phyloP scores from a whole-genome alignment of 2,113 vertebrate genomes.

The Benitochromis conjunctus region DNA sequence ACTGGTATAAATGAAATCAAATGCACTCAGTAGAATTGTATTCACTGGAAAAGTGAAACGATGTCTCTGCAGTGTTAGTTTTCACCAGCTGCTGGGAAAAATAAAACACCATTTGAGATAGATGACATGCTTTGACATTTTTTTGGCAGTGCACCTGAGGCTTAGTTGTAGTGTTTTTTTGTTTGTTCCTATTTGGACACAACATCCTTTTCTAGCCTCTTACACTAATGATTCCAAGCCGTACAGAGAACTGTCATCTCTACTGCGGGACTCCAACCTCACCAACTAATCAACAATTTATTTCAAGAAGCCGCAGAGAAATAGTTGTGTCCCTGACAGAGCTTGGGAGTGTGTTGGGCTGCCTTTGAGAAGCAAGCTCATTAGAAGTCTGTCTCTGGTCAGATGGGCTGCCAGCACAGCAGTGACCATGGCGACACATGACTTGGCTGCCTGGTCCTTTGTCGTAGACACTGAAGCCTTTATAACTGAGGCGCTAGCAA shows the following conservation, averaged over 20 bases:
- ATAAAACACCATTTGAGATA: background rate
- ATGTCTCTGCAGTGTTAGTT: background rate
- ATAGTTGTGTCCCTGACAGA: background rate
- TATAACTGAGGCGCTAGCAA: constrained; percentile 14
- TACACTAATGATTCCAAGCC: background rate
- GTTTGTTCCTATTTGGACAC: background rate
- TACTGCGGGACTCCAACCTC: background rate
- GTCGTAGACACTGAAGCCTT: constrained; percentile 20
- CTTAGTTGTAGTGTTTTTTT: background rate
- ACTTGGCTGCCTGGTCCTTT: constrained; percentile 11
- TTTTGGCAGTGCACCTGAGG: background rate
- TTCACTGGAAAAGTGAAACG: background rate
- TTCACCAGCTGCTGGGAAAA: background rate
- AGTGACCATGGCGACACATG: constrained; percentile 44
- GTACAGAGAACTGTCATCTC: background rate
- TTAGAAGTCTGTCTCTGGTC: constrained; percentile 42
- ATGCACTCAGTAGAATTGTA: background rate
- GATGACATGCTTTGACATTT: background rate
- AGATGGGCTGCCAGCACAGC: constrained; percentile 17
- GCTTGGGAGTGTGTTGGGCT: background rate
- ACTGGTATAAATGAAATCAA: background rate
- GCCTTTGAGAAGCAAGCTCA: constrained; percentile 37
- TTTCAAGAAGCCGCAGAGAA: background rate
- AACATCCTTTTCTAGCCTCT: background rate
- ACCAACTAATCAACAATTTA: background rate